These are phyloP conservation scores for Chrysochloris asiatica DNA, from an alignment of 2,113 vertebrate genomes.

Conservation along the genomic window DNA sequence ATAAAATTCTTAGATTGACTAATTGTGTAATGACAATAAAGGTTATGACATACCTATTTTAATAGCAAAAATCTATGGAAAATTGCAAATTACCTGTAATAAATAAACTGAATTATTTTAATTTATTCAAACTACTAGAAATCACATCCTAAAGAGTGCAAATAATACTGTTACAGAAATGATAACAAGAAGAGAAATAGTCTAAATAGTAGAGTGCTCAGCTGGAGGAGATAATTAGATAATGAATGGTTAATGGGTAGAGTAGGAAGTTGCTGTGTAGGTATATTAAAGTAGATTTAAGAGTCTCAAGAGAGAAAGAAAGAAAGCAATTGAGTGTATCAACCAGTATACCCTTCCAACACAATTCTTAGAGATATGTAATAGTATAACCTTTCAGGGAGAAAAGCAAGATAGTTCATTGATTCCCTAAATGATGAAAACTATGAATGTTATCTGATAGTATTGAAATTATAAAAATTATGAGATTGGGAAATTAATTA, in stretches of 20 bases:
- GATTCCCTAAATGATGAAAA: neutral
- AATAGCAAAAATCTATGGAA: constrained; percentile 13
- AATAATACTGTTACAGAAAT: constrained; percentile 47
- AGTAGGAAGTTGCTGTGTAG: constrained; percentile 31
- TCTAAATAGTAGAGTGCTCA: constrained; percentile 46
- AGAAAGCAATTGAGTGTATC: constrained; percentile 28
- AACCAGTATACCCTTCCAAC: neutral
- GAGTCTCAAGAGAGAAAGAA: constrained; percentile 10
- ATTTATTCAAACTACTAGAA: constrained; percentile 52
- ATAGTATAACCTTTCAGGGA: neutral
- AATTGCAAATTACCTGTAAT: neutral
- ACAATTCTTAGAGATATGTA: neutral
- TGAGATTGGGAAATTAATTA: neutral
- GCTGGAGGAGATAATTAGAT: constrained; percentile 63
- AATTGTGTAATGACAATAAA: constrained; percentile 30
- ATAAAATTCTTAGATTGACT: constrained; percentile 16
- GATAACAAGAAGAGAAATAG: constrained; percentile 49
- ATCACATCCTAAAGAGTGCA: constrained; percentile 18
- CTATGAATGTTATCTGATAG: neutral
- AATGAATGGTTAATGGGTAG: constrained; percentile 66
- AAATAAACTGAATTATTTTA: constrained; percentile 45
- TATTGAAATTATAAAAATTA: neutral
- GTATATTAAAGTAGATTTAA: constrained; percentile 63
- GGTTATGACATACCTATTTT: neutral
- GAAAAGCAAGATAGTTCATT: constrained; percentile 11